Base-by-base conservation (phyloP, 2,113 vertebrate genomes). In the Phainopepla nitens region DNA sequence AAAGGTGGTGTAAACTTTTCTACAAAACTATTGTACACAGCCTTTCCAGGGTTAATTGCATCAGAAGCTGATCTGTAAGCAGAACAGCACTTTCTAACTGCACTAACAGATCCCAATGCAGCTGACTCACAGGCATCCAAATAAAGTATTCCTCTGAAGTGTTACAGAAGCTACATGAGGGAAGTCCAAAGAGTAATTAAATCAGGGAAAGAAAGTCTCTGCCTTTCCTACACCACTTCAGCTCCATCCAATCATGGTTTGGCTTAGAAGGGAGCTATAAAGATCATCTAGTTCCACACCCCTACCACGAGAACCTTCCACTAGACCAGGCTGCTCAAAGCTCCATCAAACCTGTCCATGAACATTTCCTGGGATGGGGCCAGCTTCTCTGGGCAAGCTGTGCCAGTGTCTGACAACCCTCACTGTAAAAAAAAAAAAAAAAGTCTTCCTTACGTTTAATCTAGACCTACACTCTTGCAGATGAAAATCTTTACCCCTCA, bases 101-200 rank as follows among this genome's bases (percentile, higher is more conserved):
- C 62, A 39, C 33, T 54, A 42, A 60, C 1, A 84, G 45, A 75
- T 42, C 49, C 49, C 54, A 60, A 8, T 11, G 75, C 15, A 15
- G 41, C 44, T 49, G 47, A 70, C 23, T 39, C 57, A 49, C 15
- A 65, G 15, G 15, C 31, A 87, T 16, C 50, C 23, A 25, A 41
- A 56, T 16, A 13, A 81, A 84, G 22, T 1, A 78, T 15, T 78
- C 64, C 15, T 83, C 13, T 4, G 6, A 69, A 87, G 22, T 9
- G 13, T 31, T 50, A 61, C 0, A 0, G 42, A 85, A 47, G 42
- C n/a, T 69, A 53, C 19, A 10, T 4, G 15, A 57, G 60, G 45
- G 13, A 84, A 81, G 31, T 10, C 29, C 5, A 5, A 60, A 80
- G n/a, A 82, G 35, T 13, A 66, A 88, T 28, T 51, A 0, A 8